phyloP scores from a whole-genome alignment of 2,888 invertebrate species.

The Lasius platythorax region DNA sequence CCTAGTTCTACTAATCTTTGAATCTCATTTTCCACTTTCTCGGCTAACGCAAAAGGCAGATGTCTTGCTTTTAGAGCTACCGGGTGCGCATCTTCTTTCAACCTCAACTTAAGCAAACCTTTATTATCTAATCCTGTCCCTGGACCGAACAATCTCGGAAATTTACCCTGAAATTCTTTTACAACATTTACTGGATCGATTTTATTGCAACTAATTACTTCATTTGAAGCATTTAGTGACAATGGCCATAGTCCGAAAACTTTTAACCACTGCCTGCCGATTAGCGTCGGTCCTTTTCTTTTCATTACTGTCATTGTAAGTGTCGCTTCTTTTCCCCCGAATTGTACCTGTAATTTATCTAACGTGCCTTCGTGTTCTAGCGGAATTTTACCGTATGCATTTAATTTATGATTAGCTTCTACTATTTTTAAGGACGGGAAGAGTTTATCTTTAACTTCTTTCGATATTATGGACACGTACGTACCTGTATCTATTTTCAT shows the following conservation, averaged over 20 bases:
- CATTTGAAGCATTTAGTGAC: not conserved
- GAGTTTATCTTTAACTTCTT: not conserved
- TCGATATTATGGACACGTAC: not conserved
- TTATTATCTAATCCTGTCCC: not conserved
- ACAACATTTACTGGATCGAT: not conserved
- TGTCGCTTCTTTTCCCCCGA: not conserved
- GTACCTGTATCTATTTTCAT: not conserved
- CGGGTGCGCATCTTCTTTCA: not conserved
- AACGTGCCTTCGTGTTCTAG: not conserved
- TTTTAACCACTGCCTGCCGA: not conserved
- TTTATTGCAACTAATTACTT: not conserved
- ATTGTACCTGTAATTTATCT: not conserved
- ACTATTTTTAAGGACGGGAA: not conserved
- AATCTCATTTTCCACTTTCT: constrained; percentile 2
- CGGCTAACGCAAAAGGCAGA: not conserved
- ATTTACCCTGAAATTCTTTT: not conserved
- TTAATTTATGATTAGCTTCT: not conserved
- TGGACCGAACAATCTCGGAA: not conserved
- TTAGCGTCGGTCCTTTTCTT: not conserved
- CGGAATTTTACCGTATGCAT: not conserved
- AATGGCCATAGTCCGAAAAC: not conserved
- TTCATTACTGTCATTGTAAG: not conserved
- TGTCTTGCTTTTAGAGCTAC: constrained; percentile 1
- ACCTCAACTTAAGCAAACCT: not conserved
- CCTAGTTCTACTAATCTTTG: not conserved